These are phyloP conservation scores for Otolemur garnettii DNA, from an alignment of 2,113 vertebrate species.

Conservation along the genomic window DNA sequence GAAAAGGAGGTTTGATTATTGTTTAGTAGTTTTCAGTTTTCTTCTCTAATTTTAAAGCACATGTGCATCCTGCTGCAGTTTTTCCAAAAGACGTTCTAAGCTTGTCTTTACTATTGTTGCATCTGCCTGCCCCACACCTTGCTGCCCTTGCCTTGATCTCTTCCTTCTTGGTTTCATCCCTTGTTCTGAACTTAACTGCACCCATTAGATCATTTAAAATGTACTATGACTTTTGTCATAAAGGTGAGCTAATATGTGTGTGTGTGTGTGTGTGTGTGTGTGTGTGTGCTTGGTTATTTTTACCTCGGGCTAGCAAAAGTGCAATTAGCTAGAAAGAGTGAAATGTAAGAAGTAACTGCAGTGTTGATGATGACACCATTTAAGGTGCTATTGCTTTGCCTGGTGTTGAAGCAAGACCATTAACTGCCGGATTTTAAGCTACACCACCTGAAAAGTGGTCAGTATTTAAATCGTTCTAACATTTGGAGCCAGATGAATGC, in stretches of 20 bases:
- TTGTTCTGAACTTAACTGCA: not conserved
- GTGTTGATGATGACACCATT: not conserved
- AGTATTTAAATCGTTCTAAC: not conserved
- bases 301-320: not conserved
- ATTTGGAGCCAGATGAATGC: not conserved
- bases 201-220: slow-evolving; percentile 1
- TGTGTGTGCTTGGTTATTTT: not conserved
- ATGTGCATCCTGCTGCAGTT: not conserved
- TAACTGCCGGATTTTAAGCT: not conserved
- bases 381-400: not conserved
- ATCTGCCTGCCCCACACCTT: not conserved
- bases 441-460: not conserved
- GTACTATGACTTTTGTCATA: not conserved
- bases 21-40: slow-evolving; percentile 48
- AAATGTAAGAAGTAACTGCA: not conserved
- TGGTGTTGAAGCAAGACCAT: not conserved
- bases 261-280: no score
- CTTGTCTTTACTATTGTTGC: not conserved
- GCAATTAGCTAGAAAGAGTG: not conserved
- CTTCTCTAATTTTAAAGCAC: slow-evolving; percentile 33
- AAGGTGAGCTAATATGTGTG: not conserved
- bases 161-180: not conserved
- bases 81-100: not conserved
- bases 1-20: not conserved
- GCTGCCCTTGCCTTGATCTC: not conserved